Evolutionary conservation across 2,797 vertebrate genomes (phyloP), one percentile per base, ranked within the genome.

Genomic region (Alfaro cultratus): DNA sequence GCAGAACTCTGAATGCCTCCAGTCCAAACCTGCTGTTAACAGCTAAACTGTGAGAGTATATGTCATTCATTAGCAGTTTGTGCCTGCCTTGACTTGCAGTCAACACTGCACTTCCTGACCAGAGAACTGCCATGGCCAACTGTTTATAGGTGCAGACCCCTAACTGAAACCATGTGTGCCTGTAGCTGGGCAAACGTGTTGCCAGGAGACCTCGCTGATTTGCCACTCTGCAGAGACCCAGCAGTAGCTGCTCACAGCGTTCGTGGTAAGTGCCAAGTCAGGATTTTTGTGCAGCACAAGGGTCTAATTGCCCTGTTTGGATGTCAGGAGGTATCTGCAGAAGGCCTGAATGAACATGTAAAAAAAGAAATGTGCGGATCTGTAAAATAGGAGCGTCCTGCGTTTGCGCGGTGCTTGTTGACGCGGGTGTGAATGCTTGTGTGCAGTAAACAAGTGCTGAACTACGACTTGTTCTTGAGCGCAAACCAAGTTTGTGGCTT

Each of bases 121-220:
- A 94, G 91, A 91, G 91, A 90, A 90, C 93, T 89, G 88, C 89
- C 85, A 85, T 81, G 83, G 89, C 91, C 91, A 82, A 92, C 88
- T 93, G 94, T 95, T 94, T 95, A 94, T 95, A 95, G 95, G 95
- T 95, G 91, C 90, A 94, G 89, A 92, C 86, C 92, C 87, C 89
- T 95, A 95, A 95, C 91, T 94, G 84, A 88, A 95, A 93, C 89
- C 95, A 95, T 95, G 90, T 95, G 95, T 94, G 92, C 87, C 85
- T 94, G 87, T 80, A 90, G 88, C 90, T 85, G 83, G 89, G 89
- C 87, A 90, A 92, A 92, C 80, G 88, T 90, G 90, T 91, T 91
- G 80, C 85, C 86, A 75, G 76, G 83, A 89, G 85, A 89, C 83
- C 80, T 83, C 55, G 73, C 86, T 87, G 80, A 79, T 90, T 89